Base-by-base conservation (phyloP, 2,888 invertebrate genomes). In the Tillus elongatus region DNA sequence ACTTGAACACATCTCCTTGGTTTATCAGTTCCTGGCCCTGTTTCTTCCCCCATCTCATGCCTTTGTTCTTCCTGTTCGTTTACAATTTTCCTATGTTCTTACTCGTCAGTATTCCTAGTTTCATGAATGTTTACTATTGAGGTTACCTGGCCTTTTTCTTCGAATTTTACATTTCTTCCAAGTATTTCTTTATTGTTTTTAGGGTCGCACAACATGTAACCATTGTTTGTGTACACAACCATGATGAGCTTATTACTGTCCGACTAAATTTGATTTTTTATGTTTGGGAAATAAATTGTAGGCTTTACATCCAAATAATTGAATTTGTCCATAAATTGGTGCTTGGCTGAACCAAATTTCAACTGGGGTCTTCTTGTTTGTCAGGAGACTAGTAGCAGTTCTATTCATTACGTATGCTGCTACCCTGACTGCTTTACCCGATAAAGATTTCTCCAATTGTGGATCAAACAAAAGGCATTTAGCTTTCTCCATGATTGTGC, bases 141-240 rank as follows among this genome's bases (percentile, higher is more conserved):
- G n/a, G n/a, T n/a, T n/a, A n/a, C n/a, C n/a, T n/a, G n/a, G 8
- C 26, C 37, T 40, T 6, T 35, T 35, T 45, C 43, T 26, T 41
- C 33, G 39, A 46, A 46, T 35, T 42, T 35, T 10, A 42, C 36
- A 40, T 44, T 29, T 38, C 41, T 32, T 33, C 12, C 39, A 31
- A 6, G 15, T 10, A 43, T 19, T n/a, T 41, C 15, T 35, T 35
- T 41, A 12, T 13, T 15, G 26, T 37, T 10, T 13, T 24, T 13
- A 8, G 26, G 4, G 15, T 42, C 15, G 39, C 44, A 44, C n/a
- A 44, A 31, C 10, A 41, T 32, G 24, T 44, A 46, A 15, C 44
- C 44, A 40, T 46, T 46, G 3, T 36, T 27, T 11, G 33, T 15
- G 36, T 46, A 46, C 4, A 41, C 46, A 26, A 44, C 15, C 37